Evolutionary conservation across 1,140 invertebrate species (phyloP).

Genomic region (Hirudo medicinalis): DNA sequence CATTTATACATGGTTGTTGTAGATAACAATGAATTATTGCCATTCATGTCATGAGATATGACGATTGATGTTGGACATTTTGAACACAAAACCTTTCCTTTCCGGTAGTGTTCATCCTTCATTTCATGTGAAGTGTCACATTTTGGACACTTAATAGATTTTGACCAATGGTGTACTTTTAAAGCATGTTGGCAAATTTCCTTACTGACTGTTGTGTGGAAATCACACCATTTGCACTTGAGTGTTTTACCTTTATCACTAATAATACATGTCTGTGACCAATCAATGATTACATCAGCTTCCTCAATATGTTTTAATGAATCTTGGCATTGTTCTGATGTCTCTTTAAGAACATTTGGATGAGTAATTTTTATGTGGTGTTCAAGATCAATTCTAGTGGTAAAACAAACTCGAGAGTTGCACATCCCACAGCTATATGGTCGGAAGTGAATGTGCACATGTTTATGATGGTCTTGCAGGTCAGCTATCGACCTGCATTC

Average conservation of each 20-base stretch:
- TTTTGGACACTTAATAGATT: slow-evolving; percentile 13
- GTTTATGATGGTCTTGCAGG: background rate
- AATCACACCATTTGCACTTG: slow-evolving; percentile 11
- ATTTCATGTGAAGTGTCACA: background rate
- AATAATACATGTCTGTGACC: background rate
- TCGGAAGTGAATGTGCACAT: slow-evolving; percentile 2
- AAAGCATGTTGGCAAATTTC: slow-evolving; percentile 1
- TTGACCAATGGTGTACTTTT: slow-evolving; percentile 6
- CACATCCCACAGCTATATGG: slow-evolving; percentile 7
- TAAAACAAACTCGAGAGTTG: background rate
- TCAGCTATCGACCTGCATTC: background rate
- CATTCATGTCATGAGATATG: slow-evolving; percentile 11
- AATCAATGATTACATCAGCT: background rate
- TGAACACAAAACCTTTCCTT: slow-evolving; percentile 3
- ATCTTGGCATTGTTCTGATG: background rate
- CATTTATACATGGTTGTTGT: slow-evolving; percentile 2
- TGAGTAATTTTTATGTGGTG: slow-evolving; percentile 11
- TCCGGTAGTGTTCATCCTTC: background rate
- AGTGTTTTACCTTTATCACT: background rate
- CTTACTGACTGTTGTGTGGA: background rate
- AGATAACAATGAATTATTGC: background rate
- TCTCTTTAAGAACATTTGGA: background rate
- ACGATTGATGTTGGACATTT: slow-evolving; percentile 5
- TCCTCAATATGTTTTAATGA: background rate
- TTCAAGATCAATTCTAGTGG: slow-evolving; percentile 9